Evolutionary conservation across 2,888 invertebrate genomes (phyloP).

Genomic region (Pimpla rufipes): DNA sequence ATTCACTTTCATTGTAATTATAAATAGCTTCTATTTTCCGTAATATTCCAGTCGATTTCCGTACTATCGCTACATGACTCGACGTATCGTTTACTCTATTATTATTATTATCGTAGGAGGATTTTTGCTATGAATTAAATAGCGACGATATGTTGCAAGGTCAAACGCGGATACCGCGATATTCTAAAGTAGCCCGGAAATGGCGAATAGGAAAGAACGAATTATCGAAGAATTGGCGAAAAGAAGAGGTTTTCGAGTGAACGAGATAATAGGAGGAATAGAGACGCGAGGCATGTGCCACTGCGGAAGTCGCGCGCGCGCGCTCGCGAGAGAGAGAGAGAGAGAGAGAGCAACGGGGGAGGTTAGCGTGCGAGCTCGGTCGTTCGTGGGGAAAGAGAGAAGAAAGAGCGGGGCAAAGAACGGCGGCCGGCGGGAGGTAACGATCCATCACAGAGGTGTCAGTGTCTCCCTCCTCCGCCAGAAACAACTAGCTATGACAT

Average conservation of each 20-base stretch:
- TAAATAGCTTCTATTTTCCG: no score
- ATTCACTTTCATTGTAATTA: no score
- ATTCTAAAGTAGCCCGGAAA: neutral
- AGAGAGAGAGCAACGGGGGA: conserved; percentile 31
- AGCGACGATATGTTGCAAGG: neutral
- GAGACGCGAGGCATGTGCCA: conserved; percentile 56
- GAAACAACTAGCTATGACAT: conserved; percentile 85
- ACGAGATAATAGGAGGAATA: conserved; percentile 43
- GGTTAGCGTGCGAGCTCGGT: conserved; percentile 41
- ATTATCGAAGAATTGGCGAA: neutral
- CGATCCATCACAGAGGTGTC: conserved; percentile 85
- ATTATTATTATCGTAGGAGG: no score
- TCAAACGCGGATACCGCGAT: neutral
- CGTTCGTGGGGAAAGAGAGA: conserved; percentile 48
- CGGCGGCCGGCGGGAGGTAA: conserved; percentile 81
- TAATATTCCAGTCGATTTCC: no score
- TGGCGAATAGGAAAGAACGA: no score
- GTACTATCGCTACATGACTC: no score
- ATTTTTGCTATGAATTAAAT: no score
- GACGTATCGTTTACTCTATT: no score
- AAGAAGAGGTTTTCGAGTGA: conserved; percentile 39
- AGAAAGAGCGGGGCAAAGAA: conserved; percentile 72
- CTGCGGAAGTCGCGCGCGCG: conserved; percentile 60
- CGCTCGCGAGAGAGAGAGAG: conserved; percentile 39
- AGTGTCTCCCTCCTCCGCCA: conserved; percentile 78